Conservation (phyloP, 2,797 vertebrate genomes). For the Sebastes glaucus region DNA sequence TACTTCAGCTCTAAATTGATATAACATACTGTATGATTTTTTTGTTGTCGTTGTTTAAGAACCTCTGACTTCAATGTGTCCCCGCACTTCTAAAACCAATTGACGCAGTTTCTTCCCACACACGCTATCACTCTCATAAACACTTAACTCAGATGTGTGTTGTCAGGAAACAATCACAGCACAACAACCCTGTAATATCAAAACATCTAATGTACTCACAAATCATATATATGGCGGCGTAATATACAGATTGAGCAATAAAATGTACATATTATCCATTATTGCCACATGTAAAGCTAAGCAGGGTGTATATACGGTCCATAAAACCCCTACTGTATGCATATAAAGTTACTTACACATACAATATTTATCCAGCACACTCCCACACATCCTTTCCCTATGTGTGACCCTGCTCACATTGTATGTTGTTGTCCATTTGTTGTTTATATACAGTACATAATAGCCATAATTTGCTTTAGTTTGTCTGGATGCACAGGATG, state of each 20-base stretch:
- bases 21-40: not conserved
- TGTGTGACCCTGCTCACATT: slow-evolving; percentile 4
- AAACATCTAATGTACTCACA: not conserved
- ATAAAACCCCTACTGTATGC: not conserved
- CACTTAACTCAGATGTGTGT: not conserved
- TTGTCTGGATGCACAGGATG: not conserved
- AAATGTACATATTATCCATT: not conserved
- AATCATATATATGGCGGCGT: not conserved
- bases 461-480: not conserved
- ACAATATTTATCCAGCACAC: slow-evolving; percentile 9
- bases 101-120: not conserved
- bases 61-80: not conserved
- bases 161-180: not conserved
- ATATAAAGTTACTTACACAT: slow-evolving; percentile 6
- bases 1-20: not conserved
- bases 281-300: not conserved
- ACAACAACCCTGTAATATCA: not conserved
- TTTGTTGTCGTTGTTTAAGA: not conserved
- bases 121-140: not conserved
- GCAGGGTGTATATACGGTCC: not conserved
- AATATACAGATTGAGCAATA: not conserved
- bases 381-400: not conserved
- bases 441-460: not conserved
- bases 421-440: not conserved
- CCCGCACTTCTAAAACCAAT: not conserved